Evolutionary conservation across 2,113 vertebrate species (phyloP).

Genomic region (Carassius carassius): DNA sequence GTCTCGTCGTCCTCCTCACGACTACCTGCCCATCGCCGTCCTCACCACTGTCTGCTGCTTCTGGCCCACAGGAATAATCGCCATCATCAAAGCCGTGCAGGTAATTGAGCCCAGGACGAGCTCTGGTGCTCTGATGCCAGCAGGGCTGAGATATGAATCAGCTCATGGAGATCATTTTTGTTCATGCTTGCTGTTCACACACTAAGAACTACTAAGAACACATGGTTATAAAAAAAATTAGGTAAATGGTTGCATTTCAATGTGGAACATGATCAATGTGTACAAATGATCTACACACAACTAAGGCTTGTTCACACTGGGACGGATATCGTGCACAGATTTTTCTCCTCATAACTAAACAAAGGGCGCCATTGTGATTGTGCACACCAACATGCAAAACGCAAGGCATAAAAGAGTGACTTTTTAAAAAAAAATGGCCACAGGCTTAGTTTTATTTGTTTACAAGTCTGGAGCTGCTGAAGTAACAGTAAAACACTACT

Average conservation of each 20-base stretch:
- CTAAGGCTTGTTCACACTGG: too few species aligned
- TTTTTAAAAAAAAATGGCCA: too few species aligned
- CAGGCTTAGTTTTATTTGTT: too few species aligned
- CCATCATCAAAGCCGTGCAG: constrained; percentile 94
- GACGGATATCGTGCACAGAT: too few species aligned
- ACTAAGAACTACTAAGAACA: background rate
- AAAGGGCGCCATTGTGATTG: too few species aligned
- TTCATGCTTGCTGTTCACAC: background rate
- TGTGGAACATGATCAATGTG: background rate
- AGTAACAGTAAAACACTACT: too few species aligned
- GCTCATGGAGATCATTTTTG: background rate
- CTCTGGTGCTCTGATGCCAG: background rate
- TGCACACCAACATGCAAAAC: too few species aligned
- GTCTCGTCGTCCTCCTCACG: constrained; percentile 85
- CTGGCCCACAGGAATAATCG: constrained; percentile 93
- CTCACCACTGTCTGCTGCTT: constrained; percentile 95
- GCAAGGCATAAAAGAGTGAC: too few species aligned
- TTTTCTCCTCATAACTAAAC: too few species aligned
- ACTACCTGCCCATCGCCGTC: constrained; percentile 92
- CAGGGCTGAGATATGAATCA: background rate
- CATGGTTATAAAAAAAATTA: background rate
- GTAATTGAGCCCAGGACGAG: constrained; percentile 63
- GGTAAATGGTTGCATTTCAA: background rate
- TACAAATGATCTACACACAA: background rate
- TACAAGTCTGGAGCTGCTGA: too few species aligned